A percentile compares a stretch with the other conserved stretches of the same genome.
These are phyloP conservation scores for Drosophila arawakana DNA, from an alignment of 1,140 invertebrate species.

Conservation along the genomic window DNA sequence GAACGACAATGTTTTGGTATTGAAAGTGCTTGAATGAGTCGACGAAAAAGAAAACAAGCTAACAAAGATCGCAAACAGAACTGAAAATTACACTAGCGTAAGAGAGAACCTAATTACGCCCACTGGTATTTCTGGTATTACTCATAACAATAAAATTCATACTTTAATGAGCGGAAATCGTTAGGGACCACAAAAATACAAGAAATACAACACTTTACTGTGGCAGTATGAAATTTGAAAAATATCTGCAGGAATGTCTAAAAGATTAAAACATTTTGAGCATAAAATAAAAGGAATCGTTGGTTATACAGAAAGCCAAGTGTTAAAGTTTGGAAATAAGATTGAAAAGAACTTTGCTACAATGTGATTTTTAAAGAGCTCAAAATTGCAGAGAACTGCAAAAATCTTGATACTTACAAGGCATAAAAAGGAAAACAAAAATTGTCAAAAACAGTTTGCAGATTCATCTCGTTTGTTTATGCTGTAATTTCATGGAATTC, in stretches of 20 bases:
- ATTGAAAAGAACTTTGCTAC: no score
- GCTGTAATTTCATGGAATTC: no score
- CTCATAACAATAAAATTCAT: not conserved
- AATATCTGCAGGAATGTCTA: no score
- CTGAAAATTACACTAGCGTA: conserved; percentile 3
- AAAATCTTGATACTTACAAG: not conserved
- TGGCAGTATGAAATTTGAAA: no score
- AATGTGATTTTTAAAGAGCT: no score
- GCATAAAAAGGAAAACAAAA: no score
- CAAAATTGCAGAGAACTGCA: not conserved
- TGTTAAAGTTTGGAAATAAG: no score
- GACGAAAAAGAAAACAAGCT: conserved; percentile 7
- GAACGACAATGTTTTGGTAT: conserved; percentile 36
- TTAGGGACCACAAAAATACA: not conserved
- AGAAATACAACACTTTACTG: not conserved
- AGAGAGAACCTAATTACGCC: conserved; percentile 23
- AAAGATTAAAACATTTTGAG: no score
- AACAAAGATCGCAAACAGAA: conserved; percentile 39
- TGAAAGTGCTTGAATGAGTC: conserved; percentile 13
- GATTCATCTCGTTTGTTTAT: no score
- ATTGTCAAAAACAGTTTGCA: no score
- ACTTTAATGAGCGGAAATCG: not conserved
- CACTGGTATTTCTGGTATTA: not conserved
- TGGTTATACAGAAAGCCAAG: no score
- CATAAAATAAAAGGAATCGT: no score